Evolutionary conservation across 2,113 vertebrate species (phyloP), one percentile per base, ranked within the genome.

Genomic region (Callithrix jacchus): DNA sequence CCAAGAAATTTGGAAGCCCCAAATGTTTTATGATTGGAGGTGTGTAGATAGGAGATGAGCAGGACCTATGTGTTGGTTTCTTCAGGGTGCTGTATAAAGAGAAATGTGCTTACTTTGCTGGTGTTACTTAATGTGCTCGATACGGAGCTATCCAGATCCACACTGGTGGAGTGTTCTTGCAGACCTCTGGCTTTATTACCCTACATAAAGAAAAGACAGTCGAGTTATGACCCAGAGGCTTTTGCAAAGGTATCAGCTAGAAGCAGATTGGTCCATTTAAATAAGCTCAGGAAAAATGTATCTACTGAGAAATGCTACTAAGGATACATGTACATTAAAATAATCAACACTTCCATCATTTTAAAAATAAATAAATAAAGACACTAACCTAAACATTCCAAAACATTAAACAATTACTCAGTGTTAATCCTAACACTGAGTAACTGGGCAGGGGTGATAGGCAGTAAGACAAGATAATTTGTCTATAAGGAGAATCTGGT

Each of bases 101-200:
- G 56, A 89, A 95, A 81, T 1, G 68, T 40, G 97, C 98, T 98
- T 97, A 99, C 99, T 98, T 98, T 99, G 96, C 94, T 98, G 91
- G 98, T 98, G 96, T 94, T 98, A 96, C 98, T 98, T 12, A 98
- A 95, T 3, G 98, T 98, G 92, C 97, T 97, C 4, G 99, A 99
- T 8, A 98, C 10, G 0, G 97, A 97, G 80, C 95, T 98, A 56
- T 99, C 99, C 94, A 98, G 95, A 56, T 99, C 99, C 97, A 97
- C 83, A 45, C 98, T 98, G 79, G 97, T 89, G 58, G 98, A 98
- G 95, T 97, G 99, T 54, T 99, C 99, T 80, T 98, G 98, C 1
- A 98, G 98, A 94, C 98, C 93, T 98, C 98, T 99, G 94, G 98
- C 97, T 98, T 98, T 99, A 97, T 79, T 99, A 42, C 99, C 99